A percentile compares a stretch with the other conserved stretches of the same genome.
Conservation (phyloP, 2,888 invertebrate genomes). For the Deroplatys truncata region DNA sequence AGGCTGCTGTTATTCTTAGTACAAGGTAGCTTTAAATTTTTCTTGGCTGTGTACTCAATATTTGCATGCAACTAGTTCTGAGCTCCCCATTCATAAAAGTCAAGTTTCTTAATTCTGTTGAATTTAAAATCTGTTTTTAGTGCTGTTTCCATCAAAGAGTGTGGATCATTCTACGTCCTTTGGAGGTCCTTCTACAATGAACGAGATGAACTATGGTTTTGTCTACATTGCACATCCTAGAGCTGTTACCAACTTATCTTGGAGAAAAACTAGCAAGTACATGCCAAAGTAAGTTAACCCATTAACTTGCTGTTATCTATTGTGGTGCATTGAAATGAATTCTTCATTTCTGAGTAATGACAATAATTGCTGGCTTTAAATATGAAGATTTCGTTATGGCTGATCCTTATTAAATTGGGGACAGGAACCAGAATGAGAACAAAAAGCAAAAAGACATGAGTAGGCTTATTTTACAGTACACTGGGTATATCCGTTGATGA, state of each 20-base stretch:
- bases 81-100: too few species aligned
- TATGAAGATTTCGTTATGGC: too few species aligned
- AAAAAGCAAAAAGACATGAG: too few species aligned
- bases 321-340: not conserved
- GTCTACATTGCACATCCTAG: conserved; percentile 95
- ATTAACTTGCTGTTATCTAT: not conserved
- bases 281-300: conserved; percentile 82
- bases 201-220: conserved; percentile 83
- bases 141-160: conserved; percentile 69
- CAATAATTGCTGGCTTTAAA: not conserved
- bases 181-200: conserved; percentile 42
- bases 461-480: too few species aligned
- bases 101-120: too few species aligned
- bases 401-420: too few species aligned
- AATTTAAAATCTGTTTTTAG: conserved; percentile 42
- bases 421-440: too few species aligned
- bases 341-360: not conserved
- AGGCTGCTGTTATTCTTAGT: too few species aligned
- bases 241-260: conserved; percentile 94
- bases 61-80: too few species aligned
- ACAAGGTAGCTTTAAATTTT: too few species aligned
- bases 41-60: too few species aligned
- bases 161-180: conserved; percentile 51
- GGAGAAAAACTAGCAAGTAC: conserved; percentile 98
- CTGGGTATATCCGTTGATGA: too few species aligned